A percentile compares a stretch with the other conserved stretches of the same genome.
Conservation (phyloP, 1,140 invertebrate genomes). For the Xylocopa sonorina region DNA sequence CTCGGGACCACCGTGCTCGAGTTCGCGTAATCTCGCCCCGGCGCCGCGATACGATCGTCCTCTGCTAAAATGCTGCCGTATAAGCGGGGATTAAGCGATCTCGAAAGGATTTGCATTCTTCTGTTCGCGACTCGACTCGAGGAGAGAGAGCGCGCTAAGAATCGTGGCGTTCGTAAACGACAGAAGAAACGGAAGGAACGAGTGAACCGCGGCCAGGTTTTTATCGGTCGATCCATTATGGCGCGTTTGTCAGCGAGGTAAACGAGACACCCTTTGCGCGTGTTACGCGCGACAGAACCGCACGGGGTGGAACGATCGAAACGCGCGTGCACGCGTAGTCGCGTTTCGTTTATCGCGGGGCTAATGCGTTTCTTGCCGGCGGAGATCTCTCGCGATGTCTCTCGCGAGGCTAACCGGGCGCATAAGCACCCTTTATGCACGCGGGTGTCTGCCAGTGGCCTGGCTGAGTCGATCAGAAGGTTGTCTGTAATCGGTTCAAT, state of each 20-base stretch:
- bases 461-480: slow-evolving; percentile 19
- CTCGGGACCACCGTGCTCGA: slow-evolving; percentile 46
- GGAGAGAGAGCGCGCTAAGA: background rate
- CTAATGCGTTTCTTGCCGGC: slow-evolving; percentile 57
- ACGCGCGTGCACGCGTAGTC: background rate
- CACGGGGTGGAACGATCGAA: background rate
- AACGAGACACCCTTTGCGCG: background rate
- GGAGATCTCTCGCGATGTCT: slow-evolving; percentile 25
- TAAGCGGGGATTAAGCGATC: background rate
- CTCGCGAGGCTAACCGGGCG: background rate
- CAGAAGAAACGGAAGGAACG: background rate
- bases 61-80: slow-evolving; percentile 9
- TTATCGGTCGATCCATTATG: slow-evolving; percentile 19
- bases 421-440: slow-evolving; percentile 31
- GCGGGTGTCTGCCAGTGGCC: background rate
- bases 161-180: background rate
- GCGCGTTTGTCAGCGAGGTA: background rate
- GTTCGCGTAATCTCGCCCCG: slow-evolving; percentile 32
- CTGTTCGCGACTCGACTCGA: background rate
- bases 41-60: background rate
- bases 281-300: background rate
- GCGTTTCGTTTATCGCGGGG: slow-evolving; percentile 44
- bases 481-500: slow-evolving; percentile 32
- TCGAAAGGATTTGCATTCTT: slow-evolving; percentile 9
- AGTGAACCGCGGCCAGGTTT: slow-evolving; percentile 3